Percentiles rank a stretch among this genome's conserved stretches.
Conservation (phyloP, 1,140 invertebrate genomes). For the Drosophila fuyamai region DNA sequence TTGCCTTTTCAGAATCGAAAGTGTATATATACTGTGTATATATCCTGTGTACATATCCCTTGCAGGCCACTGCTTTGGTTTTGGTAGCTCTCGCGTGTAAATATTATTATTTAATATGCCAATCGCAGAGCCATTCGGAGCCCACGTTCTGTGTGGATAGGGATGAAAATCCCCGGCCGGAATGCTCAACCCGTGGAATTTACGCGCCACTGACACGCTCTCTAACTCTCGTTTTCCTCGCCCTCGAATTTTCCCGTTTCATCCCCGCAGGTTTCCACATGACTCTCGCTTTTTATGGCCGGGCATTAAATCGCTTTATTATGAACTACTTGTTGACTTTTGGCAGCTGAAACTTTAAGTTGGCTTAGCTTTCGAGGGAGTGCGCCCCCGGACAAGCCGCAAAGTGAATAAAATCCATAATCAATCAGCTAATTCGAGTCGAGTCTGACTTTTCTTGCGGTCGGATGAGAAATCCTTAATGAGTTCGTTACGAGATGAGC, state of each 20-base stretch:
- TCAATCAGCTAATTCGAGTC: conserved; percentile 63
- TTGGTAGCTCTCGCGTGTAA: conserved; percentile 61
- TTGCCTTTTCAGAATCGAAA: conserved; percentile 56
- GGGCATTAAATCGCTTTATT: conserved; percentile 71
- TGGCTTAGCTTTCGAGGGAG: conserved; percentile 34
- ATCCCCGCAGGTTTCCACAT: conserved; percentile 18
- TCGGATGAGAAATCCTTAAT: conserved; percentile 40
- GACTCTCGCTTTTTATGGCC: conserved; percentile 57
- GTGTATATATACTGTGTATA: conserved; percentile 35
- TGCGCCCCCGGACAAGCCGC: conserved; percentile 27
- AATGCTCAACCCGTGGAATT: conserved; percentile 29
- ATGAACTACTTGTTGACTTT: conserved; percentile 79
- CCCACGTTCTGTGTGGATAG: neutral
- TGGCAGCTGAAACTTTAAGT: conserved; percentile 62
- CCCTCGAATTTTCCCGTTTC: neutral
- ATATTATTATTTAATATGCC: conserved; percentile 83
- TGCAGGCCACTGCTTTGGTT: conserved; percentile 31
- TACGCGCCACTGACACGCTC: conserved; percentile 41
- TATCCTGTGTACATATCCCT: conserved; percentile 20
- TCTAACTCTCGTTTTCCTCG: conserved; percentile 11
- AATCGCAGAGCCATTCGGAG: conserved; percentile 36
- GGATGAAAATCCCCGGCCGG: conserved; percentile 9
- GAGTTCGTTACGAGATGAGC: conserved; percentile 18
- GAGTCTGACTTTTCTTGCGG: conserved; percentile 36
- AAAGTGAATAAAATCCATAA: conserved; percentile 59